These are phyloP conservation scores for Sinopyrophorus schimmeli DNA, from an alignment of 2,888 invertebrate species.

Conservation along the genomic window DNA sequence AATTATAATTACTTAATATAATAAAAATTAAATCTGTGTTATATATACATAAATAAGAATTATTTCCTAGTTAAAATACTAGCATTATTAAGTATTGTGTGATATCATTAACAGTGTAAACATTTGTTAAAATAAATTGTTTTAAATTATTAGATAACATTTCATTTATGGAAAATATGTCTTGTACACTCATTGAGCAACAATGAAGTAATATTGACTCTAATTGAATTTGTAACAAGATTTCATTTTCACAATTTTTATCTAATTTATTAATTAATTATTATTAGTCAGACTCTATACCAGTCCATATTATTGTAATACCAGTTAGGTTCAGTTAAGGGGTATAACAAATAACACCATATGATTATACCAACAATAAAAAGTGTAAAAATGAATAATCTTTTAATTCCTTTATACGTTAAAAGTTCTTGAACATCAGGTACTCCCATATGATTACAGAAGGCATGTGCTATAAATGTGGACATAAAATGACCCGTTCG, in stretches of 20 bases:
- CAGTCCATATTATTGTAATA: conserved; percentile 43
- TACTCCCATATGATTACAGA: conserved; percentile 97
- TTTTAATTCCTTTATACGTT: conserved; percentile 60
- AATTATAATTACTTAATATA: no score
- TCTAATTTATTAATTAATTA: background rate
- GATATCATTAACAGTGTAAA: no score
- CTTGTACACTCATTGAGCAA: conserved; percentile 22
- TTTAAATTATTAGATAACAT: no score
- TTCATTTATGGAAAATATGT: no score
- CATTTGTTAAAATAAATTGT: no score
- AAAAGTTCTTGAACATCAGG: conserved; percentile 80
- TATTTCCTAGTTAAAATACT: no score
- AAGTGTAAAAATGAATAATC: conserved; percentile 64
- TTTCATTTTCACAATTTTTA: conserved; percentile 3
- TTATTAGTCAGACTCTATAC: conserved; percentile 17
- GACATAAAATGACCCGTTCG: conserved; percentile 90
- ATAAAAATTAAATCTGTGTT: no score
- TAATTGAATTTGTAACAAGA: no score
- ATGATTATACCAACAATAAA: conserved; percentile 75
- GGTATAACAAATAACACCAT: conserved; percentile 77
- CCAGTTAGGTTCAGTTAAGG: conserved; percentile 69
- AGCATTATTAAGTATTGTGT: no score
- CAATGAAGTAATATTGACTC: conserved; percentile 7
- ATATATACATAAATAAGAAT: no score
- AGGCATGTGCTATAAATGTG: conserved; percentile 86